Evolutionary conservation across 2,888 invertebrate genomes (phyloP).

Genomic region (Campoplex capitator): DNA sequence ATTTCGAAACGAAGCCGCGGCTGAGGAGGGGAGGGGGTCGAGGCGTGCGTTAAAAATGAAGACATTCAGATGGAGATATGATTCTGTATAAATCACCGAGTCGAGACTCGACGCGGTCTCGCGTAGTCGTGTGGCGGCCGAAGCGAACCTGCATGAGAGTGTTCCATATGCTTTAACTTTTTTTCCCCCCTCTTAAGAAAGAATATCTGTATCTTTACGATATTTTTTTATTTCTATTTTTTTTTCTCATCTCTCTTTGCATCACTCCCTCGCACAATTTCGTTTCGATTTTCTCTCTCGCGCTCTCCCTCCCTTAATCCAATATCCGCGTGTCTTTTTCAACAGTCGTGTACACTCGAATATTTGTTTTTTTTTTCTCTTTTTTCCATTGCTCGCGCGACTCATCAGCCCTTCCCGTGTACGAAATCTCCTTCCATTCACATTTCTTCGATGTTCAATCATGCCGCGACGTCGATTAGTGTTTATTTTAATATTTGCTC

Average conservation of each 20-base stretch:
- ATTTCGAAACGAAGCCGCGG: slow-evolving; percentile 66
- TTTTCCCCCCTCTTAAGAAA: slow-evolving; percentile 48
- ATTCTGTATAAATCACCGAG: slow-evolving; percentile 83
- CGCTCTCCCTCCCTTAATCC: not conserved
- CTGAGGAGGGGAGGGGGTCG: slow-evolving; percentile 65
- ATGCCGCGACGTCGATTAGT: slow-evolving; percentile 59
- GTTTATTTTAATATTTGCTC: slow-evolving; percentile 56
- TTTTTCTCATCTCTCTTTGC: slow-evolving; percentile 9
- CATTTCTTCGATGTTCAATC: slow-evolving; percentile 58
- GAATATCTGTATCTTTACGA: not conserved
- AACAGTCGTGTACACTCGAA: slow-evolving; percentile 2
- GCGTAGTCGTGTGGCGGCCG: slow-evolving; percentile 56
- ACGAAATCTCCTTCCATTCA: not conserved
- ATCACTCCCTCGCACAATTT: slow-evolving; percentile 32
- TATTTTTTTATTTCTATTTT: not conserved
- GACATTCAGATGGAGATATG: slow-evolving; percentile 83
- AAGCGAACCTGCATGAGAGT: slow-evolving; percentile 53
- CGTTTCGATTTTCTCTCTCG: not conserved
- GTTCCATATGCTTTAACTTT: slow-evolving; percentile 62
- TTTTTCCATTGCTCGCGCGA: slow-evolving; percentile 12
- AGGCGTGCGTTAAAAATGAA: slow-evolving; percentile 82
- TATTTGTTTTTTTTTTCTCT: slow-evolving; percentile 9
- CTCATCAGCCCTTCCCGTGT: slow-evolving; percentile 24
- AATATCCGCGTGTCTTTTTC: slow-evolving; percentile 16
- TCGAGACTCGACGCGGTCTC: slow-evolving; percentile 67